These are phyloP conservation scores for Tapirus terrestris DNA, from an alignment of 2,113 vertebrate genomes.

Conservation along the genomic window DNA sequence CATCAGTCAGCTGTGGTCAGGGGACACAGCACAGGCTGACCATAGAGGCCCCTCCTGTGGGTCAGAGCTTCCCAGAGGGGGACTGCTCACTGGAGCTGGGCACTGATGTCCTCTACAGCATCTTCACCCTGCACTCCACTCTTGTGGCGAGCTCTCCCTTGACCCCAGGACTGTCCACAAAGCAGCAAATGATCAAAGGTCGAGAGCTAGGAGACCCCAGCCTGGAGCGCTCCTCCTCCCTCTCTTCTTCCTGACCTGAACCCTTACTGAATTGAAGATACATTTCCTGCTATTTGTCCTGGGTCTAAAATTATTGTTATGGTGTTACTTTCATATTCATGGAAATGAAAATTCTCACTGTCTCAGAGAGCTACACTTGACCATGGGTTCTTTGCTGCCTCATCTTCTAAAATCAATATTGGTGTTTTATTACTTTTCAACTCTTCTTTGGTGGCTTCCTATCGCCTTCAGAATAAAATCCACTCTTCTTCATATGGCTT, in stretches of 20 bases:
- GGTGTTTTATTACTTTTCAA: not conserved
- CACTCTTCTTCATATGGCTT: not conserved
- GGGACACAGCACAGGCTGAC: not conserved
- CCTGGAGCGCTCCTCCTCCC: not conserved
- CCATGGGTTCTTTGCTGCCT: not conserved
- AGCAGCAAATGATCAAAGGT: not conserved
- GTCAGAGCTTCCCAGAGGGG: not conserved
- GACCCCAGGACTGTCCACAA: not conserved
- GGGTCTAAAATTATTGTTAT: not conserved
- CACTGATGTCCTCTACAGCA: not conserved
- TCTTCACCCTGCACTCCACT: too few species aligned
- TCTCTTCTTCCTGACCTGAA: not conserved
- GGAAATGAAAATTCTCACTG: slow-evolving; percentile 25
- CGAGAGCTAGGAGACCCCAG: not conserved
- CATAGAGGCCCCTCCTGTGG: not conserved
- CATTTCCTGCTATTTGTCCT: not conserved
- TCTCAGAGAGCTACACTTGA: not conserved
- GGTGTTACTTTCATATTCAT: not conserved
- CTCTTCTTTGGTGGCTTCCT: not conserved
- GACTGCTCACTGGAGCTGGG: not conserved
- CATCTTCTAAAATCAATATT: slow-evolving; percentile 27
- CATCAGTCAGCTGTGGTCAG: accelerated
- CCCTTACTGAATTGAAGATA: not conserved
- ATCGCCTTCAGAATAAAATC: not conserved
- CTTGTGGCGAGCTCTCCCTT: not conserved